phyloP scores from a whole-genome alignment of 2,888 invertebrate species.

The Andrena dorsata region DNA sequence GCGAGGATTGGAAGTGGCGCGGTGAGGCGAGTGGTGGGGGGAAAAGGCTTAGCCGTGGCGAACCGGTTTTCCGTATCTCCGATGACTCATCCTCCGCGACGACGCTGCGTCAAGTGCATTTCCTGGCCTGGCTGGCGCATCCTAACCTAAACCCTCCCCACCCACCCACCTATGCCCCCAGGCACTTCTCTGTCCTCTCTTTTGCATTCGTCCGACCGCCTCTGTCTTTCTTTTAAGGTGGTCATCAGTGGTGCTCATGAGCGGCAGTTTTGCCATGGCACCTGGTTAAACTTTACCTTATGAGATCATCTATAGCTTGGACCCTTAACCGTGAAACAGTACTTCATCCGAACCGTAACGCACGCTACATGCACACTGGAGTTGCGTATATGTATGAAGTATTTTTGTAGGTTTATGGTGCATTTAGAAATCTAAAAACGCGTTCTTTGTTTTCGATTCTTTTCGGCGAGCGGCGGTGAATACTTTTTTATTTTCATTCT shows the following conservation, averaged over 20 bases:
- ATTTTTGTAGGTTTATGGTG: no score
- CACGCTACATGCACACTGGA: no score
- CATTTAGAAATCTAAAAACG: no score
- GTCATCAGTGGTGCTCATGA: conserved; percentile 65
- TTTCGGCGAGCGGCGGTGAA: no score
- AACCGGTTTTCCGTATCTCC: conserved; percentile 84
- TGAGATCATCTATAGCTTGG: no score
- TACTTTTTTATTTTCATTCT: no score
- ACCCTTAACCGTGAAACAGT: no score
- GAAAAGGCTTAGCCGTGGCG: conserved; percentile 72
- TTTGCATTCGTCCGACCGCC: neutral
- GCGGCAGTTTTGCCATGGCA: neutral
- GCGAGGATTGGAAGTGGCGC: conserved; percentile 32
- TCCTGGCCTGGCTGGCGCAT: conserved; percentile 80
- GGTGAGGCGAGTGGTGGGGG: conserved; percentile 47
- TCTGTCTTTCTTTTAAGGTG: conserved; percentile 32
- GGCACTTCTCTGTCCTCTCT: conserved; percentile 13
- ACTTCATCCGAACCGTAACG: no score
- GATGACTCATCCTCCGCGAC: conserved; percentile 82
- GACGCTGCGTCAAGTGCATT: conserved; percentile 83
- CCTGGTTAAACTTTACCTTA: neutral
- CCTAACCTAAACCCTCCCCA: conserved; percentile 68
- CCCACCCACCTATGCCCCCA: conserved; percentile 29
- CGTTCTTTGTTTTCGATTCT: no score
- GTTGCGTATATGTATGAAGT: no score